These are phyloP conservation scores for Onychostruthus taczanowskii DNA, from an alignment of 2,113 vertebrate species.

Conservation along the genomic window DNA sequence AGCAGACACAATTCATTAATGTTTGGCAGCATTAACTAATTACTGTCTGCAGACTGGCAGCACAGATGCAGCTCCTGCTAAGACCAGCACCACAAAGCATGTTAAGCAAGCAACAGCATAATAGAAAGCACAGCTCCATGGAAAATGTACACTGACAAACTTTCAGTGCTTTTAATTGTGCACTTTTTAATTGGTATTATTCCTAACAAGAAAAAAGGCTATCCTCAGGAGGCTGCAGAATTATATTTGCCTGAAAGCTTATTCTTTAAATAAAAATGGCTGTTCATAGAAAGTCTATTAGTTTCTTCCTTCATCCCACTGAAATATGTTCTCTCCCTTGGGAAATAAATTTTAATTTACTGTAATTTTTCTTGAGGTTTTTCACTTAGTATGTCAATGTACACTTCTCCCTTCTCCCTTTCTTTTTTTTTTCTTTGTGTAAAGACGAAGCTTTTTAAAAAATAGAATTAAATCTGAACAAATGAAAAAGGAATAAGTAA, in stretches of 20 bases:
- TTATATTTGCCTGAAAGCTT: constrained; percentile 71
- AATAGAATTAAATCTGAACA: constrained; percentile 34
- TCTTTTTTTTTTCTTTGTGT: constrained; percentile 32
- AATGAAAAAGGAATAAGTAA: constrained; percentile 32
- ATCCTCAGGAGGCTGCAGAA: constrained; percentile 60
- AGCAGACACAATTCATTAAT: constrained; percentile 63
- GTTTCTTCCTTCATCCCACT: constrained; percentile 63
- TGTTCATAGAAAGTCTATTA: constrained; percentile 66
- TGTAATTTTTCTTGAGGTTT: constrained; percentile 63
- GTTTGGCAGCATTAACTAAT: constrained; percentile 74
- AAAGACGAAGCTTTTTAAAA: constrained; percentile 38
- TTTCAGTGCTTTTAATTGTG: constrained; percentile 67
- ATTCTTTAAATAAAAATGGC: constrained; percentile 66
- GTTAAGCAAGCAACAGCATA: constrained; percentile 43
- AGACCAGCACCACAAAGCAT: constrained; percentile 44
- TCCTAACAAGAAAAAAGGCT: constrained; percentile 43
- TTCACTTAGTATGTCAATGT: constrained; percentile 55
- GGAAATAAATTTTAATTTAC: constrained; percentile 76
- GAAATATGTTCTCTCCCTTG: constrained; percentile 71
- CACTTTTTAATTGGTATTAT: constrained; percentile 74
- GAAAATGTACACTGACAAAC: constrained; percentile 71
- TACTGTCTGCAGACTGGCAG: constrained; percentile 40
- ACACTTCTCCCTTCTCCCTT: constrained; percentile 36
- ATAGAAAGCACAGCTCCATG: constrained; percentile 63
- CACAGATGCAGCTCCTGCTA: constrained; percentile 31